Evolutionary conservation across 2,113 vertebrate species (phyloP), one percentile per base, ranked within the genome.

Genomic region (Thymallus thymallus): DNA sequence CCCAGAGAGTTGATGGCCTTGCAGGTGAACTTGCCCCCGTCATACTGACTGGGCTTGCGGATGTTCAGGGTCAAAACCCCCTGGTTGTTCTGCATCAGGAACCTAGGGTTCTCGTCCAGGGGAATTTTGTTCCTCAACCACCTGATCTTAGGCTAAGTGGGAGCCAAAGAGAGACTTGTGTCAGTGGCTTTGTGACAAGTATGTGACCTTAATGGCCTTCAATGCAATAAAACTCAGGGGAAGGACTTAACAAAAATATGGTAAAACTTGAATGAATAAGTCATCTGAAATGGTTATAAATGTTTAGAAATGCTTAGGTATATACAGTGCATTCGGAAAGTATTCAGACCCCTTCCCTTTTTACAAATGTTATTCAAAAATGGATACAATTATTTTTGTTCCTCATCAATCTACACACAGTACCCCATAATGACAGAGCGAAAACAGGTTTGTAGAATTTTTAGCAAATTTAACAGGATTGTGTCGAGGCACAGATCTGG

Each of bases 41-140:
- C 96, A 0, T 95, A 96, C 71, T 91, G 76, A 10, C 94, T 92
- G 0, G 95, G 94, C 29, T 94, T 96, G 45, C 95, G 94, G 76
- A 94, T 97, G 83, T 93, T 95, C 10, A 97, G 94, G 0, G 95
- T 97, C 82, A 96, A 81, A 65, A 97, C 93, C 0, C 96, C 95
- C 86, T 96, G 94, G 83, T 93, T 86, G 85, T 96, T 96, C 72
- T 91, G 91, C 92, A 95, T 96, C 82, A 96, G 82, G 88, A 86
- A 97, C 81, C 95, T 96, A 48, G 95, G 93, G 56, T 97, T 91
- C 5, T 93, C 94, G 0, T 90, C 83, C 5, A 97, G 88, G 41
- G 95, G 94, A 94, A 95, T 92, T 74, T 87, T 94, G 86, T 97
- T 97, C 88, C 96, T 97, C 94, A 96, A 94, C 96, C 96, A 97